These are phyloP conservation scores for Drosophila helvetica DNA, from an alignment of 2,888 invertebrate genomes.

Conservation along the genomic window DNA sequence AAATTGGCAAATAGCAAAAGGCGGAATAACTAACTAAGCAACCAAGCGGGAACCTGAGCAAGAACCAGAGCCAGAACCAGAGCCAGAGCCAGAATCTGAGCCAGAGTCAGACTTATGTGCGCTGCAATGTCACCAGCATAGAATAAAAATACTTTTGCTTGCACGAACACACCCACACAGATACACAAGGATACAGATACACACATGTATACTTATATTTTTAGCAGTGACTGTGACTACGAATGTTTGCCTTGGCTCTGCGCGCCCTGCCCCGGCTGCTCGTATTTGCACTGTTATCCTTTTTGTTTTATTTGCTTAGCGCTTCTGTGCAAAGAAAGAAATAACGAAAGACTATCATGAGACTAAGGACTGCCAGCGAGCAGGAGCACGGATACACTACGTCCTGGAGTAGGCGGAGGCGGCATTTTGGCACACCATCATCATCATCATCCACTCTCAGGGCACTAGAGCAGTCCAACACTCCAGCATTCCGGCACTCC, in stretches of 20 bases:
- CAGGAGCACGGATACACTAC: constrained; percentile 32
- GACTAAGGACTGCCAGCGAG: constrained; percentile 47
- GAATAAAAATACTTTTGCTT: constrained; percentile 24
- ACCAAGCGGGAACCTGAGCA: constrained; percentile 2
- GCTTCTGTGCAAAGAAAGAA: constrained; percentile 74
- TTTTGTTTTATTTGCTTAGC: constrained; percentile 80
- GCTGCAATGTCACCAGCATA: constrained; percentile 61
- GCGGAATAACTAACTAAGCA: constrained; percentile 39
- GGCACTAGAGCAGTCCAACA: constrained; percentile 24
- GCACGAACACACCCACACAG: neutral
- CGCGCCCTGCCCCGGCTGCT: constrained; percentile 25
- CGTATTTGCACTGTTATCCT: constrained; percentile 71
- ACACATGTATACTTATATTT: constrained; percentile 30
- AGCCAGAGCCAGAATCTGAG: neutral
- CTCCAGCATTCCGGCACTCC: constrained; percentile 34
- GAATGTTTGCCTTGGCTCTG: constrained; percentile 24
- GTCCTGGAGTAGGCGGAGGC: constrained; percentile 30
- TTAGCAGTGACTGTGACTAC: constrained; percentile 24
- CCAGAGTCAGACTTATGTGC: constrained; percentile 33
- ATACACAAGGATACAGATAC: neutral
- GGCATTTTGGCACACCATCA: constrained; percentile 45
- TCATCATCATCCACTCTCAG: constrained; percentile 50
- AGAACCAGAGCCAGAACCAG: neutral
- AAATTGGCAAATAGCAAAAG: constrained; percentile 49
- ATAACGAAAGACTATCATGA: constrained; percentile 64